Conservation (phyloP, 2,888 invertebrate genomes). For the Elysia crispata region DNA sequence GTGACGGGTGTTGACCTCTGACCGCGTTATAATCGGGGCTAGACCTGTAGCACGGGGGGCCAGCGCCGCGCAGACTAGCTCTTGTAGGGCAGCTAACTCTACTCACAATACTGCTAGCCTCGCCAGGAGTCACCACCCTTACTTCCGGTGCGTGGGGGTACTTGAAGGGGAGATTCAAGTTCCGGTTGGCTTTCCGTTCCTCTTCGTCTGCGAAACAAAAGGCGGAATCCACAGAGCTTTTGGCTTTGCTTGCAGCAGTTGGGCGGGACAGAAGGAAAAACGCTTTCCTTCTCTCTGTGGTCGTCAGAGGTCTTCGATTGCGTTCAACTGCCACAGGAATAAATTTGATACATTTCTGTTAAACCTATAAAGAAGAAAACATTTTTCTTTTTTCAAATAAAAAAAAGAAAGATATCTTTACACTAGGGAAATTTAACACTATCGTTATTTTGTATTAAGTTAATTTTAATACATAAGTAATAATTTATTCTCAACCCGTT, state of each 20-base stretch:
- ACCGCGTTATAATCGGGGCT: conserved; percentile 32
- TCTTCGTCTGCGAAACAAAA: conserved; percentile 48
- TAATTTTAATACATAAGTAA: no score
- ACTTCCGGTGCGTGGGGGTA: conserved; percentile 48
- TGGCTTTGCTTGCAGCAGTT: conserved; percentile 51
- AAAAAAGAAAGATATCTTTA: no score
- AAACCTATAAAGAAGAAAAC: no score
- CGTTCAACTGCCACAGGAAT: no score
- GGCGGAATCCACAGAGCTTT: conserved; percentile 45
- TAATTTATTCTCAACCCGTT: no score
- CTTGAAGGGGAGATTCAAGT: conserved; percentile 46
- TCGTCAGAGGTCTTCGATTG: neutral
- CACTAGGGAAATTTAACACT: no score
- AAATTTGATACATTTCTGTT: no score
- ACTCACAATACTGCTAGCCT: conserved; percentile 43
- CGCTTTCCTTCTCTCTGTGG: conserved; percentile 45
- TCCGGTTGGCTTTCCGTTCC: conserved; percentile 42
- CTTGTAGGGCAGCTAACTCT: conserved; percentile 49
- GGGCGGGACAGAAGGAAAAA: conserved; percentile 50
- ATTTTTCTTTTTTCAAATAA: no score
- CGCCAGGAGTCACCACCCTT: conserved; percentile 36
- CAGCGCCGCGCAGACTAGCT: conserved; percentile 34
- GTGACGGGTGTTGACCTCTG: conserved; percentile 15
- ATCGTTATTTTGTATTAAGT: no score
- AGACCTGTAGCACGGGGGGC: conserved; percentile 26